Evolutionary conservation across 2,888 invertebrate genomes (phyloP).

Genomic region (Lordiphosa fenestrarum): DNA sequence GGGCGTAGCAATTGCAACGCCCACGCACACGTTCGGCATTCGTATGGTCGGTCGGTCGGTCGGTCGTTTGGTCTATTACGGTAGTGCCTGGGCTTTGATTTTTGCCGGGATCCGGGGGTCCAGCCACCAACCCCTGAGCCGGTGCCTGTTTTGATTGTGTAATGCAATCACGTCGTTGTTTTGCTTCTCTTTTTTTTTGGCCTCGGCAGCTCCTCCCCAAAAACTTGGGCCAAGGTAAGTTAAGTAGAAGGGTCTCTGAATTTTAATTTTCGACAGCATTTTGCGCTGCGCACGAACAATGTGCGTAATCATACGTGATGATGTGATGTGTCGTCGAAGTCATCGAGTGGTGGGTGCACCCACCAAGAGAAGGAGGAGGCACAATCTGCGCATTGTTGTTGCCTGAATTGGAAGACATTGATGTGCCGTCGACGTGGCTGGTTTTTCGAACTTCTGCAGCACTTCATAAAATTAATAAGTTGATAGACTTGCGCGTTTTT

Average conservation of each 20-base stretch:
- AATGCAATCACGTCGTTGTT: slow-evolving; percentile 78
- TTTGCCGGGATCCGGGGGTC: slow-evolving; percentile 32
- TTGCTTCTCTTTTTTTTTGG: slow-evolving; percentile 38
- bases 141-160: slow-evolving; percentile 74
- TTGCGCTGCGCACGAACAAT: slow-evolving; percentile 73
- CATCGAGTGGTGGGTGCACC: slow-evolving; percentile 20
- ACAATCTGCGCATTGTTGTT: slow-evolving; percentile 50
- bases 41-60: slow-evolving; percentile 10
- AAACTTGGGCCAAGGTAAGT: slow-evolving; percentile 47
- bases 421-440: slow-evolving; percentile 47
- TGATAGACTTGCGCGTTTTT: slow-evolving; percentile 69
- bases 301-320: slow-evolving; percentile 79
- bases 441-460: slow-evolving; percentile 36
- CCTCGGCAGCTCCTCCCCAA: slow-evolving; percentile 11
- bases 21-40: slow-evolving; percentile 73
- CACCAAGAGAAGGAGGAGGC: slow-evolving; percentile 26
- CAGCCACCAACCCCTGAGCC: slow-evolving; percentile 43
- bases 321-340: slow-evolving; percentile 51
- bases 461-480: slow-evolving; percentile 78
- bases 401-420: slow-evolving; percentile 62
- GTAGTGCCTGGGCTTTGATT: slow-evolving; percentile 71
- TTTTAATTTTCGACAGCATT: slow-evolving; percentile 77
- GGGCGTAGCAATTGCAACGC: slow-evolving; percentile 75
- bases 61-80: slow-evolving; percentile 58
- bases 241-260: slow-evolving; percentile 74